A percentile compares a stretch with the other conserved stretches of the same genome.
Conservation (phyloP, 2,797 vertebrate species). For the Rhinatrema bivittatum region DNA sequence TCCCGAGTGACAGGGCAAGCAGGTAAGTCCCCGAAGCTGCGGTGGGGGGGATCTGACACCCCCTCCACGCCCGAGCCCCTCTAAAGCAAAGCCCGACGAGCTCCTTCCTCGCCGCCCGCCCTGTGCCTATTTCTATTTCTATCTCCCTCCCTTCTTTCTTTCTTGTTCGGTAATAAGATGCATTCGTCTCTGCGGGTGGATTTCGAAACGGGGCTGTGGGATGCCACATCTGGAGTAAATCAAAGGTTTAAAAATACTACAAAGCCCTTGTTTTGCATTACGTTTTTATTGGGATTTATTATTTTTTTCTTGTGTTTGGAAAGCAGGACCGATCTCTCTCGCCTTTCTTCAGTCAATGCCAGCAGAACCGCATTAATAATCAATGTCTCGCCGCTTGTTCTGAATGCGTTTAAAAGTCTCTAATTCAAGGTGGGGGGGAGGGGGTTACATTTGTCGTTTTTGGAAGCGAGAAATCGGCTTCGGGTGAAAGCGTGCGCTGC, state of each 20-base stretch:
- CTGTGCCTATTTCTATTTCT: neutral
- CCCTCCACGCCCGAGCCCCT: too few species aligned
- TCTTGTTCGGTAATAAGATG: too few species aligned
- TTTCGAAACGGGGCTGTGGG: constrained; percentile 31
- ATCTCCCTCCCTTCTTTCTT: neutral
- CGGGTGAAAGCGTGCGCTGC: too few species aligned
- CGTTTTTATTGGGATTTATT: constrained; percentile 20
- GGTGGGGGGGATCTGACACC: too few species aligned
- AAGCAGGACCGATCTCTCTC: constrained; percentile 40
- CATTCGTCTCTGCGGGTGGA: constrained; percentile 6
- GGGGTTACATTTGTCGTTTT: constrained; percentile 15
- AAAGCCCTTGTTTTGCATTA: constrained; percentile 38
- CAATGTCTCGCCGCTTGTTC: constrained; percentile 29
- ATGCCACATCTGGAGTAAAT: constrained; percentile 56
- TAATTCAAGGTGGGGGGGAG: constrained; percentile 23
- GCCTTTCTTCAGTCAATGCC: constrained; percentile 32
- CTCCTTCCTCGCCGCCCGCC: too few species aligned
- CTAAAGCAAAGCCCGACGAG: too few species aligned
- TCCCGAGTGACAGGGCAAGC: constrained; percentile 55
- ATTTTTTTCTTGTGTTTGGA: constrained; percentile 20
- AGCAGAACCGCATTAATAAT: constrained; percentile 38
- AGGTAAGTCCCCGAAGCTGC: constrained; percentile 67
- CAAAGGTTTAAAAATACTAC: constrained; percentile 52
- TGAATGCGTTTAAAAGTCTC: constrained; percentile 25
- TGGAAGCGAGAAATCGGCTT: neutral